phyloP scores from a whole-genome alignment of 2,888 invertebrate genomes.

The Laspeyria flexula region DNA sequence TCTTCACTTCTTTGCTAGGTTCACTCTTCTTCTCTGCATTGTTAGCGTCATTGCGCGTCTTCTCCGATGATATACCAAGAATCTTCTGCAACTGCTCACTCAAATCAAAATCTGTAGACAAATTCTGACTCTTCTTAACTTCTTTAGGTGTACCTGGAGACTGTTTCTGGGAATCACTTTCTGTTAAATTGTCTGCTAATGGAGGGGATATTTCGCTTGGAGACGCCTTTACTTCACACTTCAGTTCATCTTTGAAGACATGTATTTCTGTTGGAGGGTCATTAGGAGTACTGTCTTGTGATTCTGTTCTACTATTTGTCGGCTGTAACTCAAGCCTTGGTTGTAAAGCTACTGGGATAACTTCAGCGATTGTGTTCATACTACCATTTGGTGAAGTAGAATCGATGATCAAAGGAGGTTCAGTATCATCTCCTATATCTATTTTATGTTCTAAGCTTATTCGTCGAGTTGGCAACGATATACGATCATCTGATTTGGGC shows the following conservation, averaged over 20 bases:
- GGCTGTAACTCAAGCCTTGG: conserved; percentile 70
- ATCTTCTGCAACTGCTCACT: conserved; percentile 83
- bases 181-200: conserved; percentile 62
- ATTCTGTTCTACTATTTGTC: conserved; percentile 67
- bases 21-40: conserved; percentile 71
- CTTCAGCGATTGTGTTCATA: conserved; percentile 80
- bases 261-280: conserved; percentile 82
- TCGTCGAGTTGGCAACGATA: conserved; percentile 66
- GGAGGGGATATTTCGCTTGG: conserved; percentile 82
- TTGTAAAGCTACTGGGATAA: conserved; percentile 76
- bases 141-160: conserved; percentile 79
- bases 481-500: conserved; percentile 73
- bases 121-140: conserved; percentile 80
- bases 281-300: conserved; percentile 76
- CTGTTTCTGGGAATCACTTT: conserved; percentile 73
- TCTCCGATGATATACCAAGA: conserved; percentile 79
- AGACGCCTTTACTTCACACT: conserved; percentile 70
- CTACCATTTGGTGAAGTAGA: conserved; percentile 75
- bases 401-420: conserved; percentile 81
- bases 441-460: conserved; percentile 82
- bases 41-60: conserved; percentile 65
- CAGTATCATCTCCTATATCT: conserved; percentile 81
- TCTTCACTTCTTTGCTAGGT: conserved; percentile 73
- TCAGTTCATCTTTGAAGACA: conserved; percentile 66
- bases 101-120: conserved; percentile 81